Percentiles rank a stretch among this genome's conserved stretches.
Conservation (phyloP, 2,797 vertebrate species). For the Cephalopachus bancanus region DNA sequence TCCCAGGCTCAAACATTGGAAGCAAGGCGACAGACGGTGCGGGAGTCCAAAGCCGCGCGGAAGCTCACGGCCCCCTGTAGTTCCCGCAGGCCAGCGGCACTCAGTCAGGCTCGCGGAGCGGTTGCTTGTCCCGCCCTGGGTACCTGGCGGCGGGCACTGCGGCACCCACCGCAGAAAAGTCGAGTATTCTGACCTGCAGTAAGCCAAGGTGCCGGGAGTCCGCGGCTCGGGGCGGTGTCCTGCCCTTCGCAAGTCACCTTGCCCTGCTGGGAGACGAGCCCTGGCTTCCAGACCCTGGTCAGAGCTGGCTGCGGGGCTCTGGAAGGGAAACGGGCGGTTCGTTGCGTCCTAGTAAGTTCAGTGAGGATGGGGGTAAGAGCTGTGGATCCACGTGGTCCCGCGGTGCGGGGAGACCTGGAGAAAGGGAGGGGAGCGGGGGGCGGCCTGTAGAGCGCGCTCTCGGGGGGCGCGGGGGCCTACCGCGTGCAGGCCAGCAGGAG, state of each 20-base stretch:
- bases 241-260: not conserved
- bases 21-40: not conserved
- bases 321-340: not conserved
- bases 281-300: not conserved
- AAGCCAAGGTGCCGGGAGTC: conserved; percentile 90
- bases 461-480: no score
- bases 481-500: not conserved
- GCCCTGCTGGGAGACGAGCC: not conserved
- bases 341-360: not conserved
- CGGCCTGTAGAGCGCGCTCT: not conserved
- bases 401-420: not conserved
- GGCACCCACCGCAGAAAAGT: conserved; percentile 87
- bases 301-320: accelerated
- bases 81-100: conserved; percentile 55
- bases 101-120: conserved; percentile 75
- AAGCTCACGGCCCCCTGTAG: not conserved
- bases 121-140: not conserved
- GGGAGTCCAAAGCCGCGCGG: not conserved
- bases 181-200: conserved; percentile 88
- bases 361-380: not conserved
- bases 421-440: accelerated
- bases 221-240: conserved; percentile 31
- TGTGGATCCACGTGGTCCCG: no score
- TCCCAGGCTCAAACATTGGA: not conserved
- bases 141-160: not conserved